A percentile compares a stretch with the other conserved stretches of the same genome.
phyloP scores from a whole-genome alignment of 2,888 invertebrate species.

The Iselma pallidipennis region DNA sequence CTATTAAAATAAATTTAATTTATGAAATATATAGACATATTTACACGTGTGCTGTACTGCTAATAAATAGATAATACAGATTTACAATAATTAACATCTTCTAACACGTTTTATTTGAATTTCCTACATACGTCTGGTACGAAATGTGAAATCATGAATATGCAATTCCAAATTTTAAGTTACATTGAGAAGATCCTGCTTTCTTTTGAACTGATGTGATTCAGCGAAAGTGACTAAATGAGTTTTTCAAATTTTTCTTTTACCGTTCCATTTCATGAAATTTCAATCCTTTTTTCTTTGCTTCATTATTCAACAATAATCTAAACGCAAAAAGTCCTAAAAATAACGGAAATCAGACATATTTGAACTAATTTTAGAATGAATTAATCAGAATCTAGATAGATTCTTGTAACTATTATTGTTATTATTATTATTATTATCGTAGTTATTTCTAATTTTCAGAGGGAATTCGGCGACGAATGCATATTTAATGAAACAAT shows the following conservation, averaged over 20 bases:
- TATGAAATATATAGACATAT: background rate
- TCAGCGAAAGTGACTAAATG: background rate
- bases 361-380: too few relatives aligned
- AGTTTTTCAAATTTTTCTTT: background rate
- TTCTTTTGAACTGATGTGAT: too few relatives aligned
- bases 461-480: conserved; percentile 79
- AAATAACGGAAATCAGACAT: too few relatives aligned
- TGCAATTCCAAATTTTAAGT: too few relatives aligned
- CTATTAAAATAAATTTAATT: background rate
- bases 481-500: conserved; percentile 88
- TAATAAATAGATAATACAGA: background rate
- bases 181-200: background rate
- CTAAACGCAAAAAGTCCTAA: too few relatives aligned
- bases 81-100: background rate
- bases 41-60: background rate
- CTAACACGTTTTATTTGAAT: background rate
- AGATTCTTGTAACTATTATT: too few relatives aligned
- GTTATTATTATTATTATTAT: background rate
- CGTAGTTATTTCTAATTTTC: conserved; percentile 60
- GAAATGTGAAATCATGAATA: background rate
- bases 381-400: too few relatives aligned
- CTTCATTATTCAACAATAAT: background rate
- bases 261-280: too few relatives aligned
- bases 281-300: too few relatives aligned
- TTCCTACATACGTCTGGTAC: background rate